Conservation (phyloP, 2,888 invertebrate genomes). For the Anarsia innoxiella region DNA sequence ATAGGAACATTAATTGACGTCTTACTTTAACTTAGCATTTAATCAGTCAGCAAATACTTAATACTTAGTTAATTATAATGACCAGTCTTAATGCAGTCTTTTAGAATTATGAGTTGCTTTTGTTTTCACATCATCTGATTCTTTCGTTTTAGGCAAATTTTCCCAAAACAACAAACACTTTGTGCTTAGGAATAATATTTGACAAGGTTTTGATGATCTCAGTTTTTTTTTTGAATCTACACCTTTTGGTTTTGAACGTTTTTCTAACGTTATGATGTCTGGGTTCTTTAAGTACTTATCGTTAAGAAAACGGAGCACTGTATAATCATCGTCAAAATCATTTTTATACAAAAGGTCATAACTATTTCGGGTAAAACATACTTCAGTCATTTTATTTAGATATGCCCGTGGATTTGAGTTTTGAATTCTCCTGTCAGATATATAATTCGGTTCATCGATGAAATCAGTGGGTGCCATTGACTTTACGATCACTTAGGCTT, state of each 20-base stretch:
- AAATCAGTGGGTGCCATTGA: conserved; percentile 17
- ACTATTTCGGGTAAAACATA: conserved; percentile 16
- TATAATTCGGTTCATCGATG: conserved; percentile 18
- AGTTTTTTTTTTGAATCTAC: conserved; percentile 15
- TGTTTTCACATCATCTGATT: conserved; percentile 1
- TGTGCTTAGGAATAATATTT: conserved; percentile 18
- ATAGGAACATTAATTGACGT: no score
- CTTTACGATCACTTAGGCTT: conserved; percentile 16
- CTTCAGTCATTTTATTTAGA: conserved; percentile 20
- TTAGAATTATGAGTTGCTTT: no score
- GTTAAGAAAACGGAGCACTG: conserved; percentile 16
- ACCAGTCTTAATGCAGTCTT: no score
- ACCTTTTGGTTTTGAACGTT: conserved; percentile 17
- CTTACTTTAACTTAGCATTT: no score
- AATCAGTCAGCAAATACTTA: no score
- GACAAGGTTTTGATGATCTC: conserved; percentile 12
- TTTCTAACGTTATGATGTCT: conserved; percentile 9
- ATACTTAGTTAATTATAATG: no score
- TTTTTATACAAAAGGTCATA: conserved; percentile 20
- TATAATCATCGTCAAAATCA: conserved; percentile 17
- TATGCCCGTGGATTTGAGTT: conserved; percentile 21
- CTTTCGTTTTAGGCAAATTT: conserved; percentile 15
- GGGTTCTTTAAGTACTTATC: conserved; percentile 21
- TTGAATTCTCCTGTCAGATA: conserved; percentile 22
- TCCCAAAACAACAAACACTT: conserved; percentile 20